Percentiles rank a stretch among this genome's conserved stretches.
Conservation (phyloP, 2,797 vertebrate species). For the Psittacula derbiana region DNA sequence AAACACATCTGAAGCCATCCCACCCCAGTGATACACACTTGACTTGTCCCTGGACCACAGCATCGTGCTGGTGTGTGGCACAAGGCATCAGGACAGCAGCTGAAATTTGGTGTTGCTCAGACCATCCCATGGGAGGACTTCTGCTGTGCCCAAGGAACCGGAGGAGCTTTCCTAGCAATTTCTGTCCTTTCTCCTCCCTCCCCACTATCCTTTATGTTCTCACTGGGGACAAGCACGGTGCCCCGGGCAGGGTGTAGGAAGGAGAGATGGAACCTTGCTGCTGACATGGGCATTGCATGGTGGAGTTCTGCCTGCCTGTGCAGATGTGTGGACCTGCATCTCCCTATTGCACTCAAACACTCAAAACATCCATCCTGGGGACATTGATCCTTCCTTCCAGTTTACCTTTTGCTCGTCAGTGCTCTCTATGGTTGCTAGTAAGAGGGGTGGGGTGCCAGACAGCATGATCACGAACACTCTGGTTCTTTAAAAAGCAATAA, state of each 20-base stretch:
- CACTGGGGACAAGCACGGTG: not conserved
- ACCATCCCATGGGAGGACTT: accelerated
- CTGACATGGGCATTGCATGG: accelerated
- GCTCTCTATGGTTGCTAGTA: not conserved
- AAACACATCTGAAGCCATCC: not conserved
- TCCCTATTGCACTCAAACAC: not conserved
- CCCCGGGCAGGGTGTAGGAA: not conserved
- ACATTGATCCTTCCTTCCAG: not conserved
- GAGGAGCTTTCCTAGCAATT: not conserved
- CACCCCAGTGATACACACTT: accelerated
- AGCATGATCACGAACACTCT: accelerated
- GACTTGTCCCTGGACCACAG: not conserved
- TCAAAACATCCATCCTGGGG: not conserved
- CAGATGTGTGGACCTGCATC: not conserved
- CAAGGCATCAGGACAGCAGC: not conserved
- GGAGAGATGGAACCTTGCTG: not conserved
- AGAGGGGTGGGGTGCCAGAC: not conserved
- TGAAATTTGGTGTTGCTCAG: not conserved
- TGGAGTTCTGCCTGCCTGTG: not conserved
- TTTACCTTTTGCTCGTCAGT: not conserved
- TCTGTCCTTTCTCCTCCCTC: not conserved
- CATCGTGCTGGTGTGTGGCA: accelerated
- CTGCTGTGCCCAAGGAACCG: not conserved
- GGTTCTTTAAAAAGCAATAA: not conserved
- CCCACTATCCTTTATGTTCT: accelerated